Base-by-base conservation (phyloP, 2,888 invertebrate genomes). In the Maniola hyperantus region DNA sequence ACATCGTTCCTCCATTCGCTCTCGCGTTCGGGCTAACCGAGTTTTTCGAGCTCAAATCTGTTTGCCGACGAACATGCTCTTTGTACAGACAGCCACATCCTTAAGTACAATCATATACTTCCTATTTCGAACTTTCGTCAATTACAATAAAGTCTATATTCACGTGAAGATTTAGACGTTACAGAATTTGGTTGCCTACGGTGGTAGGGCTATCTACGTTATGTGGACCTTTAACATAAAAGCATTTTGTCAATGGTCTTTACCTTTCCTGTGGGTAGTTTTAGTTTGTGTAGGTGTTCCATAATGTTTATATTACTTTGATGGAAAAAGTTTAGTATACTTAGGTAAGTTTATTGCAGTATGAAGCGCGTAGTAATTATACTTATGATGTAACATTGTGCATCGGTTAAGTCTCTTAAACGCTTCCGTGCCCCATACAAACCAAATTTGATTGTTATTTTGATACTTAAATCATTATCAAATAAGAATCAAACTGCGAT, bases 1-100 rank as follows among this genome's bases (percentile, higher is more conserved):
- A 89, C 89, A 89, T 74, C 79, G 87, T 86, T 89, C 79, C 84
- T 88, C 88, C 89, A 89, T 88, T 83, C 83, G 79, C 77, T 77
- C 73, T 74, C 74, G 73, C 77, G 79, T 76, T 67, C 64, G 60
- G 62, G 77, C 79, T 83, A 85, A 85, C 81, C 74, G 78, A 83
- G 81, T 84, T 86, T 88, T 85, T 85, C 77, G 77, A 73, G 73
- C 66, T 68, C 59, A 71, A 71, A 71, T 71, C 68, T 79, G 79
- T 81, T 81, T 67, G 77, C 81, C 77, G 79, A 78, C 78, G 64
- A 39, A 66, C 66, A 66, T 61, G 54, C 61, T 66, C 66, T 66
- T 66, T 61, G 66, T 66, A 61, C 55, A 48, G 60, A 44, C 66
- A 33, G 61, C 66, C 66, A 66, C 61, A 55, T 66, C 61, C 66